A percentile compares a stretch with the other conserved stretches of the same genome.
Evolutionary conservation across 1,140 invertebrate species (phyloP).

Genomic region (Ostrea denselamellosa): DNA sequence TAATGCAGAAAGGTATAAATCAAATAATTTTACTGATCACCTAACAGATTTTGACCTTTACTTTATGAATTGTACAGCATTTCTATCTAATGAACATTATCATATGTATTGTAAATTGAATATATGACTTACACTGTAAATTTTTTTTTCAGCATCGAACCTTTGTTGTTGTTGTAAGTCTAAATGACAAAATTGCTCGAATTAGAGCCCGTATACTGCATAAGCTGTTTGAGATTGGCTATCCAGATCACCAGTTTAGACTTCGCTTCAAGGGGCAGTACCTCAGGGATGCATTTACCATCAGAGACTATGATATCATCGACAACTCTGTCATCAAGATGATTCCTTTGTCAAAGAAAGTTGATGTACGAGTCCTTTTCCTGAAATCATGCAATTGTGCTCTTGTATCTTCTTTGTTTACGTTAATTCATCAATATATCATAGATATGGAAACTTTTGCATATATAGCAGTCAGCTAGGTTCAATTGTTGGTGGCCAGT

Average conservation of each 20-base stretch:
- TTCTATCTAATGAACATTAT: too few relatives aligned
- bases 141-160: constrained; percentile 71
- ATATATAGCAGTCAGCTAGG: too few relatives aligned
- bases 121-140: not conserved
- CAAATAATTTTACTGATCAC: too few relatives aligned
- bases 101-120: too few relatives aligned
- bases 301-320: constrained; percentile 72
- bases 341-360: constrained; percentile 70
- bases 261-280: constrained; percentile 75
- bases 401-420: not conserved
- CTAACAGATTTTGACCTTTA: too few relatives aligned
- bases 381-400: not conserved
- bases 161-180: constrained; percentile 70
- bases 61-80: too few relatives aligned
- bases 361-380: constrained; percentile 52
- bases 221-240: constrained; percentile 73
- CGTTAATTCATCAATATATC: too few relatives aligned
- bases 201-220: constrained; percentile 74
- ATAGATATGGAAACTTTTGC: too few relatives aligned
- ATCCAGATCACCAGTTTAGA: constrained; percentile 74
- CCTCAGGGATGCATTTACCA: constrained; percentile 70
- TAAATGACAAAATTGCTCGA: constrained; percentile 71
- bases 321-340: constrained; percentile 74
- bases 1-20: too few relatives aligned
- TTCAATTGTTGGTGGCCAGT: too few relatives aligned